Evolutionary conservation across 1,140 invertebrate genomes (phyloP), one percentile per base, ranked within the genome.

Genomic region (Zaprionus tsacasi): DNA sequence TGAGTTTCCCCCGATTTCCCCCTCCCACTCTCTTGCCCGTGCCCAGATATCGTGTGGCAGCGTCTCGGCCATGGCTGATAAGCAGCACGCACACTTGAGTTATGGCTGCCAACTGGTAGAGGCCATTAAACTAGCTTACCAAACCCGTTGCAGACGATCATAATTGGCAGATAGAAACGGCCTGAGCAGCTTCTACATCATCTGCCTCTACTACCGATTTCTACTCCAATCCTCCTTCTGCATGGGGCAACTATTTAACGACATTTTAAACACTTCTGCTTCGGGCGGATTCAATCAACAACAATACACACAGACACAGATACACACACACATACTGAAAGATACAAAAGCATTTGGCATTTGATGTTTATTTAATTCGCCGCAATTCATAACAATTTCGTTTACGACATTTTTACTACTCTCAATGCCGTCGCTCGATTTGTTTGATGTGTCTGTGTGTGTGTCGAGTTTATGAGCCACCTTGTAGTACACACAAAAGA

Each of bases 351-450:
- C 67, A 75, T 86, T 82, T 82, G 83, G 79, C 70, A 83, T 89
- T 89, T 89, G 75, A 89, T 89, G 85, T 89, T 85, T 81, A 89
- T 90, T 89, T 89, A 89, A 89, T 89, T 89, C 79, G 70, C 78
- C 78, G 71, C 85, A 89, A 89, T 89, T 85, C 85, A 89, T 89
- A 89, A 90, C 85, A 90, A 89, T 89, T 89, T 81, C 69, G 78
- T 89, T 89, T 89, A 89, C 85, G 85, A 89, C 85, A 81, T 85
- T 89, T 89, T 89, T 90, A 89, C 81, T 81, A 76, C 83, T 83
- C 56, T 59, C 80, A 83, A 72, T 45, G 71, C 66, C 68, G 65
- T 38, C 81, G 55, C 45, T 69, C 79, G 77, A 80, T 82, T 80
- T 85, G 82, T 78, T 75, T 60, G 70, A 74, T 59, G 64, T 70